A percentile compares a stretch with the other conserved stretches of the same genome.
phyloP scores from a whole-genome alignment of 2,113 vertebrate species.

The Phainopepla nitens region DNA sequence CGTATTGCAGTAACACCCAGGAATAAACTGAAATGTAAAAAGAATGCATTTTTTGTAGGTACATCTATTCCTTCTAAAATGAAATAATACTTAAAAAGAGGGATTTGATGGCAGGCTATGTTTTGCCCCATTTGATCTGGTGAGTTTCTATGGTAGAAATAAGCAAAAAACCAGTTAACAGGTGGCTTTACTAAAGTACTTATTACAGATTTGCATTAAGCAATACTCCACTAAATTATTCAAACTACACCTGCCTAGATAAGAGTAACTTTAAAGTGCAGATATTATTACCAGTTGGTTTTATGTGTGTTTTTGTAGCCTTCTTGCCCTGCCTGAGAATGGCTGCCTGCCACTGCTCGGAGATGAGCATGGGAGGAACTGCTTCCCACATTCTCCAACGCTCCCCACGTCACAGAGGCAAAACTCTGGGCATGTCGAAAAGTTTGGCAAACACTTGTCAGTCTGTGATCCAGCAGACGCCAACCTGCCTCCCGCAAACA shows the following conservation, averaged over 20 bases:
- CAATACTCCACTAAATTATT: neutral
- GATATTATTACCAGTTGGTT: neutral
- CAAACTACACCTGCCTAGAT: neutral
- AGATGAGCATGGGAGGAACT: fast-evolving
- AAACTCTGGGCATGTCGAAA: fast-evolving
- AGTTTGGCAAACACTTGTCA: neutral
- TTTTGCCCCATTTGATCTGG: neutral
- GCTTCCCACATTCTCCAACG: fast-evolving
- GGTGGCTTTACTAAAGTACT: neutral
- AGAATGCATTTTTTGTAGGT: neutral
- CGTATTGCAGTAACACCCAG: neutral
- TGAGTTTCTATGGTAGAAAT: neutral
- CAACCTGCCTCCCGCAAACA: neutral
- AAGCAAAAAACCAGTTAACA: neutral
- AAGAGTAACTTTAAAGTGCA: neutral
- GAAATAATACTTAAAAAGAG: neutral
- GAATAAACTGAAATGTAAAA: neutral
- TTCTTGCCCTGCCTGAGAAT: neutral
- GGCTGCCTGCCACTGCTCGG: fast-evolving
- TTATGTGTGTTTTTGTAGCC: neutral
- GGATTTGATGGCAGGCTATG: neutral
- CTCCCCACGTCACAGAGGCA: fast-evolving
- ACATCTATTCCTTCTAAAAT: neutral
- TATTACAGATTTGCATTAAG: neutral
- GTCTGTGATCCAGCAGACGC: neutral